These are phyloP conservation scores for Patella ulyssiponensis DNA, from an alignment of 2,888 invertebrate genomes.

Conservation along the genomic window DNA sequence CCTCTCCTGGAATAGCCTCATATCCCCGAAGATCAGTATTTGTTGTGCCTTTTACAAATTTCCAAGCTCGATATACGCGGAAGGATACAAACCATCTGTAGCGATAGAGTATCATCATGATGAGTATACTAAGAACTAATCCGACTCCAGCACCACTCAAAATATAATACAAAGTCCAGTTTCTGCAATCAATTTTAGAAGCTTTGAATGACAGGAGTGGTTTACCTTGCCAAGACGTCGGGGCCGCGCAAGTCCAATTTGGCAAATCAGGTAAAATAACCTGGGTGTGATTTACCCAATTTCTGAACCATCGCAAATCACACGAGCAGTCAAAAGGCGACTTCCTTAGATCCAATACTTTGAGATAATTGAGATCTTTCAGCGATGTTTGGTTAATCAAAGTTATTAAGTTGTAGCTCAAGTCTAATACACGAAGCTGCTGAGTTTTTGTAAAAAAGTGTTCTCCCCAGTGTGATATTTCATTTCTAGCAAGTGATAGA, in stretches of 20 bases:
- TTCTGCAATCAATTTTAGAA: constrained; percentile 49
- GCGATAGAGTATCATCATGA: constrained; percentile 22
- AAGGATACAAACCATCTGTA: constrained; percentile 33
- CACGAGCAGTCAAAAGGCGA: constrained; percentile 92
- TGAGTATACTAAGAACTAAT: constrained; percentile 31
- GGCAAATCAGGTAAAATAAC: constrained; percentile 33
- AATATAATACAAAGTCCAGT: constrained; percentile 41
- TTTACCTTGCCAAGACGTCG: constrained; percentile 46
- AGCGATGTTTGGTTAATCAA: constrained; percentile 65
- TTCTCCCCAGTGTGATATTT: constrained; percentile 21
- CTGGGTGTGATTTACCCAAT: constrained; percentile 89
- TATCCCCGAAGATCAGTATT: constrained; percentile 20
- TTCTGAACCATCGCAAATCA: constrained; percentile 91
- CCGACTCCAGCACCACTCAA: constrained; percentile 28
- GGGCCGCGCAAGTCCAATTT: constrained; percentile 48
- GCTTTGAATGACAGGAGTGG: constrained; percentile 45
- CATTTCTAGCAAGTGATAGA: constrained; percentile 23
- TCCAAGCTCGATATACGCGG: constrained; percentile 16
- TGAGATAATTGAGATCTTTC: constrained; percentile 81
- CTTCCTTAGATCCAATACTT: constrained; percentile 79
- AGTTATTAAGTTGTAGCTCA: constrained; percentile 65
- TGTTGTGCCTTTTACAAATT: not conserved
- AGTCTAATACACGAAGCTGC: constrained; percentile 45
- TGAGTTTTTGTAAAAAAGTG: constrained; percentile 21
- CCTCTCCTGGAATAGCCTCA: constrained; percentile 28